Percentiles rank a stretch among this genome's conserved stretches.
phyloP scores from a whole-genome alignment of 2,888 invertebrate species.

The Neoitamus cyanurus region DNA sequence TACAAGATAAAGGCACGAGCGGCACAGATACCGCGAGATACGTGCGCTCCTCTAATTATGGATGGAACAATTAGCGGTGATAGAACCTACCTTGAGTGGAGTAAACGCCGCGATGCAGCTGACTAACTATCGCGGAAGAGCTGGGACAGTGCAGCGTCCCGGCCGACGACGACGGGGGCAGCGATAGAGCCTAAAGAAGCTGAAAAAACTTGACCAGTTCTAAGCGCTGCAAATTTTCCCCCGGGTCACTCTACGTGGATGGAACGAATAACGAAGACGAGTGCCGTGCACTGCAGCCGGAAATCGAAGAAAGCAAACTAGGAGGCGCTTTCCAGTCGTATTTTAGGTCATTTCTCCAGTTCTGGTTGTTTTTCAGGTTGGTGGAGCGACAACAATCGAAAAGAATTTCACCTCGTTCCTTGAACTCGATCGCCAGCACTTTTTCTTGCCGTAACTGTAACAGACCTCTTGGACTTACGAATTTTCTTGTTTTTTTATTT shows the following conservation, averaged over 20 bases:
- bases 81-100: conserved; percentile 42
- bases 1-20: conserved; percentile 1
- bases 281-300: conserved; percentile 15
- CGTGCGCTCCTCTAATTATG: neutral
- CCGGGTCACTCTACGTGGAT: conserved; percentile 5
- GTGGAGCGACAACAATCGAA: conserved; percentile 39
- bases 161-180: neutral
- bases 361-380: conserved; percentile 40
- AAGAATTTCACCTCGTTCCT: conserved; percentile 46
- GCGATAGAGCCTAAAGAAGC: conserved; percentile 1
- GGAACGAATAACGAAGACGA: neutral
- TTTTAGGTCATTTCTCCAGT: conserved; percentile 45
- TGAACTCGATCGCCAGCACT: conserved; percentile 24
- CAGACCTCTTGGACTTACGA: neutral
- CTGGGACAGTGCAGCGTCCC: neutral
- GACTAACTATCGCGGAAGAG: conserved; percentile 17
- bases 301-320: conserved; percentile 43
- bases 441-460: conserved; percentile 17
- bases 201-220: conserved; percentile 38
- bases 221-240: conserved; percentile 13
- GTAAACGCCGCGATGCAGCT: neutral
- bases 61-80: neutral
- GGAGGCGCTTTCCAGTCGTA: conserved; percentile 30
- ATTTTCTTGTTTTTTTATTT: conserved; percentile 28
- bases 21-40: conserved; percentile 3